Conservation (phyloP, 2,113 vertebrate genomes). For the Tupaia chinensis region DNA sequence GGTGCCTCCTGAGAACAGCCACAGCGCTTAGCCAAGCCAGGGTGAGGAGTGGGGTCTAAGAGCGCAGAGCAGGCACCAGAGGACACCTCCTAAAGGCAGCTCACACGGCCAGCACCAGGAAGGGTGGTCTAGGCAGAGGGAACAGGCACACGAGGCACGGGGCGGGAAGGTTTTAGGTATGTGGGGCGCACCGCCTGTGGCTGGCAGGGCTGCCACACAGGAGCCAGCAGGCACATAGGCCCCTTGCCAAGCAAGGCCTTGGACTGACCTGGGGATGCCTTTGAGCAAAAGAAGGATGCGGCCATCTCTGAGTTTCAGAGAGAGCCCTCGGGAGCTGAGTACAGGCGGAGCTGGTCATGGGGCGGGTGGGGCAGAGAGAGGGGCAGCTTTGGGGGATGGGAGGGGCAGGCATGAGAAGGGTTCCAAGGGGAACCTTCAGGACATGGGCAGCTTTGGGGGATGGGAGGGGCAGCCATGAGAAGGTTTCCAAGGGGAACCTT, state of each 20-base stretch:
- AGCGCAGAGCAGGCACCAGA: neutral
- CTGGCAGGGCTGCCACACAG: neutral
- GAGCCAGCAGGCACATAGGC: neutral
- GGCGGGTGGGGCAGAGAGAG: neutral
- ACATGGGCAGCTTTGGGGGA: too few species aligned
- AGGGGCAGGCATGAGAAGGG: neutral
- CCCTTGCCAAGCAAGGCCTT: neutral
- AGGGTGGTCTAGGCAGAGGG: neutral
- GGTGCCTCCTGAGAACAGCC: neutral
- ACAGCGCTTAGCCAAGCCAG: accelerated
- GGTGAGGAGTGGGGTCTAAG: neutral
- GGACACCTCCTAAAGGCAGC: neutral
- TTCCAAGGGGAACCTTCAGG: neutral
- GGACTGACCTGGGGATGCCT: accelerated
- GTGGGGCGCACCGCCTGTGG: neutral
- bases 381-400: neutral
- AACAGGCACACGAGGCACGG: neutral
- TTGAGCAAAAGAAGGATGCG: too few species aligned
- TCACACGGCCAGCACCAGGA: neutral
- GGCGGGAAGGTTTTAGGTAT: too few species aligned
- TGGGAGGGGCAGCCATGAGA: neutral
- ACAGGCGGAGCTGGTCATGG: accelerated
- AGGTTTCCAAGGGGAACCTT: neutral
- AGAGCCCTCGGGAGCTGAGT: neutral
- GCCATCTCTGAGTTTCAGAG: neutral